Percentiles rank a stretch among this genome's conserved stretches.
phyloP scores from a whole-genome alignment of 2,113 vertebrate species.

The Sphaerodactylus townsendi region DNA sequence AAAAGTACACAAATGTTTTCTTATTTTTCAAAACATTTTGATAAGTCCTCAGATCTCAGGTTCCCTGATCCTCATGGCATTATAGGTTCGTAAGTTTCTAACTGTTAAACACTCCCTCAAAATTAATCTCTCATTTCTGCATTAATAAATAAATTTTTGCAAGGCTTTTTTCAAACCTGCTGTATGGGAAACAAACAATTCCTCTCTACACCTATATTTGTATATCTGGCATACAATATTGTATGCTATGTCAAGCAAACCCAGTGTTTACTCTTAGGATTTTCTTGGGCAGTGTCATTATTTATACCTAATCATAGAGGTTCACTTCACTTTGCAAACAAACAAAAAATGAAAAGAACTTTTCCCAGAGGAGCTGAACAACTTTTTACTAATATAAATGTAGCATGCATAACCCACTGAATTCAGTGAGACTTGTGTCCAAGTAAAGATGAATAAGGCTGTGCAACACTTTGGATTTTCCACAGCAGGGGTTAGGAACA shows the following conservation, averaged over 20 bases:
- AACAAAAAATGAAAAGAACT: constrained; percentile 5
- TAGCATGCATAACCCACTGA: no score
- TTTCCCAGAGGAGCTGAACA: constrained; percentile 33
- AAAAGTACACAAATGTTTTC: no score
- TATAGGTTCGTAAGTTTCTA: background rate
- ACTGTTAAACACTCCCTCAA: accelerated
- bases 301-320: background rate
- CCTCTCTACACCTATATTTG: background rate
- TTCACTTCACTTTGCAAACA: constrained; percentile 6
- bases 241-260: background rate
- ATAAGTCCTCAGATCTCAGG: background rate
- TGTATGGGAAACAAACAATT: background rate
- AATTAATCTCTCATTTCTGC: background rate
- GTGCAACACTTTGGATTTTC: background rate
- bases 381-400: background rate
- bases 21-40: background rate
- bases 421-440: no score
- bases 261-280: background rate
- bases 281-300: background rate
- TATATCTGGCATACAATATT: accelerated
- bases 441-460: no score
- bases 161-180: background rate
- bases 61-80: background rate
- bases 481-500: background rate
- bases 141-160: background rate